Evolutionary conservation across 2,797 vertebrate species (phyloP), one percentile per base, ranked within the genome.

Genomic region (Artibeus jamaicensis): DNA sequence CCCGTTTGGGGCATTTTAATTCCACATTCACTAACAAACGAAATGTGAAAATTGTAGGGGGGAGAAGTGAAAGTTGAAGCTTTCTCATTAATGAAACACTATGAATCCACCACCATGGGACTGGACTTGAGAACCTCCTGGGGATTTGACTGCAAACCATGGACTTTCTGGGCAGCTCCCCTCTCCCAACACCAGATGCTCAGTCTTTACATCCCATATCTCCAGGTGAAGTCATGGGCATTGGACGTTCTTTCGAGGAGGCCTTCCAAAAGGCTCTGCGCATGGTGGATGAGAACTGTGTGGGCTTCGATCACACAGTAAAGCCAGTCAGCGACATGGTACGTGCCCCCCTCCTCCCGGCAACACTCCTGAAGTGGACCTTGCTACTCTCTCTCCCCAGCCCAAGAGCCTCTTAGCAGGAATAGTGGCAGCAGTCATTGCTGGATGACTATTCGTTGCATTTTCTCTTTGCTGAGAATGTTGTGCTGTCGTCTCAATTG

Each of bases 241-340:
- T 99, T 0, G 99, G 99, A 0, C 99, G 99, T 9, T 99, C 98
- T 95, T 99, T 99, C 4, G 99, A 99, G 98, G 99, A 99, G 96
- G 99, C 99, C 3, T 99, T 99, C 98, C 99, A 99, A 98, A 99
- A 99, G 97, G 99, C 99, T 0, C 98, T 99, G 97, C 99, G 99
- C 97, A 99, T 99, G 99, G 99, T 99, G 97, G 99, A 99, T 0
- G 99, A 99, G 98, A 99, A 99, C 98, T 99, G 99, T 0, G 98
- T 99, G 4, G 99, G 99, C 70, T 99, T 99, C 7, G 99, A 99
- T 92, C 99, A 99, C 98, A 99, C 99, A 0, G 98, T 99, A 97
- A 99, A 99, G 94, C 99, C 99, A 0, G 99, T 98, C 53, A 99
- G 99, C 0, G 99, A 99, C 2, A 92, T 99, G 98, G 99, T 99